Conservation (phyloP, 2,888 invertebrate genomes). For the Acrocyrtus sp. region DNA sequence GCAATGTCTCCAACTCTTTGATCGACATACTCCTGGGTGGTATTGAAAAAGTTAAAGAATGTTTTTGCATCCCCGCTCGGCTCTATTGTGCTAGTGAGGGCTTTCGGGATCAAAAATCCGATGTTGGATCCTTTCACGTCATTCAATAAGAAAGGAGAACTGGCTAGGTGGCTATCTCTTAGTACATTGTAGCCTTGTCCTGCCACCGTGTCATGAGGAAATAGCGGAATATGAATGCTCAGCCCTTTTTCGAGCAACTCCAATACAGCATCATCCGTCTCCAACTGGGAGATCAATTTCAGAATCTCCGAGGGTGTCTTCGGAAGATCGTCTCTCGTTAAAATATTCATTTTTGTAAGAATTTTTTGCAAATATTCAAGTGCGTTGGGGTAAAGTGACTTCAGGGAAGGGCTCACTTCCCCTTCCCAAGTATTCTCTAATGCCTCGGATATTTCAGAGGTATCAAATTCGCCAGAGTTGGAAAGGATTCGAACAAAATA, state of each 20-base stretch:
- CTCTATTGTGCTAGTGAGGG: conserved; percentile 14
- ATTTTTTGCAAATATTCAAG: conserved; percentile 19
- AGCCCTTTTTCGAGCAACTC: conserved; percentile 22
- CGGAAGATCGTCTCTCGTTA: conserved; percentile 6
- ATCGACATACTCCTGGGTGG: too few species aligned
- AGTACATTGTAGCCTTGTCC: conserved; percentile 28
- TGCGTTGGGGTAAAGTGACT: conserved; percentile 12
- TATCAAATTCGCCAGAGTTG: too few species aligned
- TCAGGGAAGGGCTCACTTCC: too few species aligned
- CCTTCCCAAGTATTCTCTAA: too few species aligned
- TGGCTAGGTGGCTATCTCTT: conserved; percentile 4
- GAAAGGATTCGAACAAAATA: too few species aligned
- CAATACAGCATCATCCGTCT: conserved; percentile 3
- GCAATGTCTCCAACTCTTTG: too few species aligned
- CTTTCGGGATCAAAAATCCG: conserved; percentile 24
- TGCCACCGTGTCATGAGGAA: conserved; percentile 5
- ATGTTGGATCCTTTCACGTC: conserved; percentile 13
- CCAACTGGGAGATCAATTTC: conserved; percentile 11
- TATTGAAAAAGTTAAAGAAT: conserved; percentile 13
- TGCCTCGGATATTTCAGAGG: too few species aligned
- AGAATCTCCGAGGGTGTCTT: conserved; percentile 27
- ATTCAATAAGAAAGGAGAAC: conserved; percentile 16
- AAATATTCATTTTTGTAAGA: conserved; percentile 17
- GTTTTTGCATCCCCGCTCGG: neutral
- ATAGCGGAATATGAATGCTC: conserved; percentile 1